Percentiles rank a stretch among this genome's conserved stretches.
These are phyloP conservation scores for Rhagologus leucostigma DNA, from an alignment of 2,113 vertebrate genomes.

Conservation along the genomic window DNA sequence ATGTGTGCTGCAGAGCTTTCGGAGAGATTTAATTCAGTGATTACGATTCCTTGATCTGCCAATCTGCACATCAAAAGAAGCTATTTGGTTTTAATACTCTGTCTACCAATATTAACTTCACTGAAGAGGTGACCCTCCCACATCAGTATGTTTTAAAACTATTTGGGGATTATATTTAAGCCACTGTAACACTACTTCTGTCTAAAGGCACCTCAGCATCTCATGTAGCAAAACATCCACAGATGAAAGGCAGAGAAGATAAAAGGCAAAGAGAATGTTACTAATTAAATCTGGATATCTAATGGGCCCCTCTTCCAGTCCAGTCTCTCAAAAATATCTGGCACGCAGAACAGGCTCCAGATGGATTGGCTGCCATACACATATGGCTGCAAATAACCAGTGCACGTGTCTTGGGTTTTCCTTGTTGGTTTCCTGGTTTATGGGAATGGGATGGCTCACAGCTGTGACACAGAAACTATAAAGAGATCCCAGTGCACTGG, in stretches of 20 bases:
- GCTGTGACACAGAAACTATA: neutral
- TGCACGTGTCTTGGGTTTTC: neutral
- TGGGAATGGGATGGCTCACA: neutral
- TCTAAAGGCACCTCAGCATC: constrained; percentile 16
- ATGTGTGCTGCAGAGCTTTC: neutral
- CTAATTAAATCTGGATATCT: constrained; percentile 21
- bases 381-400: neutral
- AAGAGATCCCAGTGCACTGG: neutral
- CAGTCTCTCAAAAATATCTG: neutral
- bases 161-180: constrained; percentile 21
- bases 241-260: constrained; percentile 54
- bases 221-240: neutral
- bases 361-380: neutral
- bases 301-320: neutral
- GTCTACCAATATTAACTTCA: constrained; percentile 17
- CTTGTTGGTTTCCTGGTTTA: neutral
- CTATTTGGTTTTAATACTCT: constrained; percentile 41
- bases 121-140: neutral
- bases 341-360: neutral
- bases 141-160: neutral
- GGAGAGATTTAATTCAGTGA: constrained; percentile 38
- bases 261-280: constrained; percentile 36
- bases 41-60: constrained; percentile 48
- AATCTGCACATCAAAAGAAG: constrained; percentile 54
- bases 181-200: neutral